phyloP scores from a whole-genome alignment of 2,113 vertebrate species.

The Tautogolabrus adspersus region DNA sequence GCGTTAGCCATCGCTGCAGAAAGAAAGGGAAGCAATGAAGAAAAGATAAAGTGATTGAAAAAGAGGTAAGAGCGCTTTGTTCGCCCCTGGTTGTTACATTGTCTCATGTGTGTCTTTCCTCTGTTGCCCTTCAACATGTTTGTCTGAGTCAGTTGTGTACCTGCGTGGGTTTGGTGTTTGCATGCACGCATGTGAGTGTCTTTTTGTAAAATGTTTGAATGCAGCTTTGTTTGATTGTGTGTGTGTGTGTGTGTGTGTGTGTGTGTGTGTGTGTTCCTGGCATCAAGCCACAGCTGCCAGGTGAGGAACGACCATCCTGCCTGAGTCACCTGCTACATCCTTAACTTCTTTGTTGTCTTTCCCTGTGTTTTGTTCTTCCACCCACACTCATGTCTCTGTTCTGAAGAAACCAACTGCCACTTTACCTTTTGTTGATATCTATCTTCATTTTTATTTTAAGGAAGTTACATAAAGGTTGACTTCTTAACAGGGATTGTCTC shows the following conservation, averaged over 20 bases:
- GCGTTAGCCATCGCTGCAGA: conserved; percentile 22
- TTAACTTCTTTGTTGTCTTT: conserved; percentile 20
- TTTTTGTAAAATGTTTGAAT: conserved; percentile 29
- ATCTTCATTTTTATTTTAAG: neutral
- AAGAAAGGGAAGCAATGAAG: conserved; percentile 16
- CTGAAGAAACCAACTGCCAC: neutral
- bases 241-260: conserved; percentile 33
- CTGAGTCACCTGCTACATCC: conserved; percentile 51
- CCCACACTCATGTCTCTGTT: neutral
- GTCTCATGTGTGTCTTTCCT: conserved; percentile 23
- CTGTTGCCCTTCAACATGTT: conserved; percentile 63
- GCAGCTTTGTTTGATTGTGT: conserved; percentile 31
- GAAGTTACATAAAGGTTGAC: neutral
- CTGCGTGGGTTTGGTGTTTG: conserved; percentile 55
- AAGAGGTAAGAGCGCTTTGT: conserved; percentile 57
- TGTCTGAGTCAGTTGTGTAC: conserved; percentile 45
- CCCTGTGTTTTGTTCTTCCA: conserved; percentile 5
- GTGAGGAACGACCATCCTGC: conserved; percentile 51
- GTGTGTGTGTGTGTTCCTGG: conserved; percentile 39
- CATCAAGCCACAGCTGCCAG: conserved; percentile 47
- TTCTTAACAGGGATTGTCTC: no score
- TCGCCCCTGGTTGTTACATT: conserved; percentile 25
- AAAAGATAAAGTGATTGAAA: conserved; percentile 46
- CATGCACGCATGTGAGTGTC: conserved; percentile 29
- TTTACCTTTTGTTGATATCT: neutral